Base-by-base conservation (phyloP, 2,888 invertebrate genomes). In the Dendrolimus pini region DNA sequence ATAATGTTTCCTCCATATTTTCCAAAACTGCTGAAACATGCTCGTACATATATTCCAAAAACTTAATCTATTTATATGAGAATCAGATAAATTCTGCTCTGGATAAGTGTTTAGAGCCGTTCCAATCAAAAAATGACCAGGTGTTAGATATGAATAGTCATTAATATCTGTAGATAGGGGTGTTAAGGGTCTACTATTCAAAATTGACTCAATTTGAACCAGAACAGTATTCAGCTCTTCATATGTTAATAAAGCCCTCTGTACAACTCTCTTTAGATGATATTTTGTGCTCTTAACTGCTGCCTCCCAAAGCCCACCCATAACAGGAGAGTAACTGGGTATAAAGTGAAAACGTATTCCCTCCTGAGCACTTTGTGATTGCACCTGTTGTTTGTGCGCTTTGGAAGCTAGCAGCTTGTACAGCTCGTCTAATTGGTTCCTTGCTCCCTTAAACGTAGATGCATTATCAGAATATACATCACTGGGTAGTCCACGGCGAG, bases 51-150 rank as follows among this genome's bases (percentile, higher is more conserved):
- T 18, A 2, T 18, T 18, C 18, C 18, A 18, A 18, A 18, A 18
- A 18, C 18, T 18, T 18, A 18, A 18, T 18, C 18, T 18, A 18
- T 18, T 18, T 18, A 18, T 18, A 18, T 18, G 18, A 14, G n/a
- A 18, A 13, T 53, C 14, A 18, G 14, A 18, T 9, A 14, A 53
- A 14, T 53, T 18, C 8, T 14, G n/a, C 7, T 18, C 8, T 9
- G 13, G 53, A 53, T 14, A 53, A 1, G 2, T 53, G 9, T 53
- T 13, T n/a, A 13, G 14, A 41, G 18, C 18, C 41, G 18, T 10
- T 59, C 62, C 62, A 58, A 58, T 62, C 13, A 62, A 56, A 56
- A 61, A 59, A 41, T 59, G 58, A 47, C 58, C 55, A 14, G 61
- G 60, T 12, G 59, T 58, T 7, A 58, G 54, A 1, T 54, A 42